Conservation (phyloP, 2,113 vertebrate genomes). For the Cheilinus undulatus region DNA sequence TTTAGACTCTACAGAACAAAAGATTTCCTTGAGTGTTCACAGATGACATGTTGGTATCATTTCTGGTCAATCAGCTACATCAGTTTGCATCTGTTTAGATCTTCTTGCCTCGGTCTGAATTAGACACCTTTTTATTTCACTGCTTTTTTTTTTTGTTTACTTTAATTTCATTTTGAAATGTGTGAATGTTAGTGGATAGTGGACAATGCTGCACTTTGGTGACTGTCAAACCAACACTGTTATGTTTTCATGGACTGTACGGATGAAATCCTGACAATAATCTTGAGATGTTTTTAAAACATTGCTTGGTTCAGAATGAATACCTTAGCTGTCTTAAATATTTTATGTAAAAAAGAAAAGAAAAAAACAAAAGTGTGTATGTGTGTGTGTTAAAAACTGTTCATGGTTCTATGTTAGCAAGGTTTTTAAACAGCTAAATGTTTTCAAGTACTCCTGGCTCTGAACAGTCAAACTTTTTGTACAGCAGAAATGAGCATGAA, state of each 20-base stretch:
- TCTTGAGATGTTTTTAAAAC: conserved; percentile 62
- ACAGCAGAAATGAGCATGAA: conserved; percentile 66
- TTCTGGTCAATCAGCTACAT: conserved; percentile 26
- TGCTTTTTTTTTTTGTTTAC: conserved; percentile 27
- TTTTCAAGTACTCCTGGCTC: conserved; percentile 68
- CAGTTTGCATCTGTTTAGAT: background rate
- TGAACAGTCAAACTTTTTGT: conserved; percentile 70
- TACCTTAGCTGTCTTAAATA: conserved; percentile 73
- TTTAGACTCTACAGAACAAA: conserved; percentile 38
- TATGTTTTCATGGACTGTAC: conserved; percentile 61
- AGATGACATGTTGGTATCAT: background rate
- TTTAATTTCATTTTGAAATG: conserved; percentile 7
- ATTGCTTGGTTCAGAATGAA: conserved; percentile 67
- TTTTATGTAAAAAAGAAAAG: conserved; percentile 56
- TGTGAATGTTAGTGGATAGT: conserved; percentile 54
- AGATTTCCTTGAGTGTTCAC: background rate
- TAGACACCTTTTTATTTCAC: conserved; percentile 36
- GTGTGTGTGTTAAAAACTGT: conserved; percentile 50
- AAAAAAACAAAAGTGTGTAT: conserved; percentile 9
- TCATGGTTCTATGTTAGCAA: conserved; percentile 60
- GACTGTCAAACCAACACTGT: conserved; percentile 69
- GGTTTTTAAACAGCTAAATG: conserved; percentile 66
- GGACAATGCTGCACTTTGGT: conserved; percentile 65
- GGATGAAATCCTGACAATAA: conserved; percentile 59
- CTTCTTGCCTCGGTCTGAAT: conserved; percentile 22